These are phyloP conservation scores for Dysmachus trigonus DNA, from an alignment of 2,888 invertebrate species.

Conservation along the genomic window DNA sequence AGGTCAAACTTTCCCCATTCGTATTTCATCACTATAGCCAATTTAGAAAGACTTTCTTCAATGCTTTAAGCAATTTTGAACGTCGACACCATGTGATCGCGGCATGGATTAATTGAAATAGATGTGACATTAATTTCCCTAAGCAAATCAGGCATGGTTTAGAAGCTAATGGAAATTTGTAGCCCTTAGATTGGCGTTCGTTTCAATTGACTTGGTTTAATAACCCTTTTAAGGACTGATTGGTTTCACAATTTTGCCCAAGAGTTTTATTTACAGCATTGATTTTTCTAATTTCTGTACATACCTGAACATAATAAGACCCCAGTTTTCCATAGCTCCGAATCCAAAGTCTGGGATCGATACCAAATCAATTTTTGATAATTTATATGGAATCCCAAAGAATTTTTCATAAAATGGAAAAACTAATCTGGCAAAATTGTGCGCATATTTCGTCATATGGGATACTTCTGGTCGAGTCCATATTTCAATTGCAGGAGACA, in stretches of 20 bases:
- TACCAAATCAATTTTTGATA: conserved; percentile 76
- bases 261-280: background rate
- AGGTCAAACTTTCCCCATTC: conserved; percentile 3
- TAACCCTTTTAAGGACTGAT: background rate
- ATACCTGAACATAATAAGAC: conserved; percentile 69
- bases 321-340: conserved; percentile 78
- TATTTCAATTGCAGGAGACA: conserved; percentile 60
- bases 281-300: background rate
- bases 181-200: background rate
- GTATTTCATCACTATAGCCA: background rate
- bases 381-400: conserved; percentile 71
- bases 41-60: background rate
- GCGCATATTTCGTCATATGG: conserved; percentile 66
- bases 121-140: background rate
- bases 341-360: conserved; percentile 78
- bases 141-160: background rate
- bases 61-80: background rate
- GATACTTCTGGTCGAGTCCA: conserved; percentile 61
- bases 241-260: background rate
- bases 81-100: background rate
- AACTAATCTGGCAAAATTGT: conserved; percentile 69
- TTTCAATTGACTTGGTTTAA: background rate
- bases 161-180: background rate
- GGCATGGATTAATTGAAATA: conserved; percentile 5
- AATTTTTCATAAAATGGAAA: conserved; percentile 73